Conservation (phyloP, 2,113 vertebrate genomes). For the Alligator mississippiensis region DNA sequence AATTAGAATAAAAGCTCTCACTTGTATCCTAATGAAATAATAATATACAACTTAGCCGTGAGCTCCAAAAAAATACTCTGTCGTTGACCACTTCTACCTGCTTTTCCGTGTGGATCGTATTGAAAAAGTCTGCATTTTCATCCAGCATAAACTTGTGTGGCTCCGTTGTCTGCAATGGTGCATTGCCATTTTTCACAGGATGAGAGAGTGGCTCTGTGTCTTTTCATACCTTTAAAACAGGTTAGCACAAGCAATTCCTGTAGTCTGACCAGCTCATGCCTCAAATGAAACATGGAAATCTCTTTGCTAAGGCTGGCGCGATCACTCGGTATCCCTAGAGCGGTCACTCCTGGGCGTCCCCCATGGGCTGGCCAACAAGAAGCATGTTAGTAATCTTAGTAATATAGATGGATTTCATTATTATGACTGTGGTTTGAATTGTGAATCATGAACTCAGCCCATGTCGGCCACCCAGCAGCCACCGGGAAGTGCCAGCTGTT, state of each 20-base stretch:
- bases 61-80: background rate
- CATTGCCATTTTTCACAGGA: background rate
- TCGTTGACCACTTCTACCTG: background rate
- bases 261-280: background rate
- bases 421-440: no score
- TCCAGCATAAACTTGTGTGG: background rate
- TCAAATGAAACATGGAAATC: background rate
- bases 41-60: background rate
- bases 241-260: background rate
- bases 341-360: background rate
- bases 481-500: background rate
- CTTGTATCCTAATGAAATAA: slow-evolving; percentile 14
- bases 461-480: background rate
- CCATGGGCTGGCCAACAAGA: background rate
- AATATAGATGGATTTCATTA: background rate
- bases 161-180: background rate
- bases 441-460: background rate
- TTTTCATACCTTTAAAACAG: background rate
- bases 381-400: background rate
- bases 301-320: background rate
- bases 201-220: background rate
- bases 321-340: background rate
- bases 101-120: background rate
- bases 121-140: background rate
- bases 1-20: background rate